A percentile compares a stretch with the other conserved stretches of the same genome.
Conservation (phyloP, 2,888 invertebrate species). For the Chrysopilus asiliformis region DNA sequence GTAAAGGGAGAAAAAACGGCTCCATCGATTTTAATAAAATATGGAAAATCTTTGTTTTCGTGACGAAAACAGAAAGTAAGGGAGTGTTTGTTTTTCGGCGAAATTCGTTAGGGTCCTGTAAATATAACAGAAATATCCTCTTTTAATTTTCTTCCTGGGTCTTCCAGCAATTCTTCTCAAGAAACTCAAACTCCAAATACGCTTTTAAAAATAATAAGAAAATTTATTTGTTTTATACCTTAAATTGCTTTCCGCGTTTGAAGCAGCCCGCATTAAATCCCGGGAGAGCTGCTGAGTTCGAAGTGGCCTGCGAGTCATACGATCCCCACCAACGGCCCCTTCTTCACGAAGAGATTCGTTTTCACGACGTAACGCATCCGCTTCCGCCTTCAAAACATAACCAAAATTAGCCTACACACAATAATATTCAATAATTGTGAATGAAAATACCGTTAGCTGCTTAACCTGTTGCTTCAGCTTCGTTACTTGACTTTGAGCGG, state of each 20-base stretch:
- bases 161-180: too few species aligned
- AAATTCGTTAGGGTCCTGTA: too few species aligned
- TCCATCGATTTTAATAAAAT: too few species aligned
- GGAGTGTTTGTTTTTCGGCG: too few species aligned
- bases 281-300: slow-evolving; percentile 41
- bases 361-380: slow-evolving; percentile 39
- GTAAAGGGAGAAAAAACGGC: too few species aligned
- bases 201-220: too few species aligned
- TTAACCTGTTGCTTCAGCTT: slow-evolving; percentile 58
- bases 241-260: slow-evolving; percentile 49
- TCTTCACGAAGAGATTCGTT: slow-evolving; percentile 39
- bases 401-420: background rate
- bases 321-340: slow-evolving; percentile 36
- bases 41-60: too few species aligned
- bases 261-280: slow-evolving; percentile 48
- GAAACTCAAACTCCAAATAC: too few species aligned
- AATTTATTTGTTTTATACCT: slow-evolving; percentile 42
- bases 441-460: slow-evolving; percentile 53
- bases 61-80: too few species aligned
- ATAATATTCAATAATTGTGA: too few species aligned
- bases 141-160: too few species aligned
- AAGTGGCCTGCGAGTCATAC: slow-evolving; percentile 30
- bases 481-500: slow-evolving; percentile 47
- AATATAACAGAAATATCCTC: too few species aligned
- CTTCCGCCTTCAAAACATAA: slow-evolving; percentile 35